Percentiles rank a stretch among this genome's conserved stretches.
These are phyloP conservation scores for Drosophila rhopaloa DNA, from an alignment of 1,140 invertebrate species.

Conservation along the genomic window DNA sequence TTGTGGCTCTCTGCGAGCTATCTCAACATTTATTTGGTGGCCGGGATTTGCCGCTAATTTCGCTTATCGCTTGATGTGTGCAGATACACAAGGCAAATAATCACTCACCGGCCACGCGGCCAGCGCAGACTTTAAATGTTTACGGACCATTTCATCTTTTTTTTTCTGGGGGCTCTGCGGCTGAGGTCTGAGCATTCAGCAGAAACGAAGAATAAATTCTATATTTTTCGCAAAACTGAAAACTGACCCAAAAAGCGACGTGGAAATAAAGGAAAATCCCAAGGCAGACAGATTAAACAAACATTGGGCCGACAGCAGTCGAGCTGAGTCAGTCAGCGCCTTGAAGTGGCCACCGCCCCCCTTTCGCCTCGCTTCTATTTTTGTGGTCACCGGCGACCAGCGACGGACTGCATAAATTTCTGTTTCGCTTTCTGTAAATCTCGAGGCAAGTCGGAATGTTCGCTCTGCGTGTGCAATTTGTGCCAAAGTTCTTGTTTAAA, in stretches of 20 bases:
- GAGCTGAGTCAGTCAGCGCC: conserved; percentile 59
- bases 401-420: conserved; percentile 58
- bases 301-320: conserved; percentile 63
- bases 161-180: not conserved
- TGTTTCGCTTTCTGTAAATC: conserved; percentile 41
- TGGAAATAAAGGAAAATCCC: conserved; percentile 53
- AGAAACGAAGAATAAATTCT: conserved; percentile 37
- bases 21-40: conserved; percentile 38
- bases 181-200: conserved; percentile 32
- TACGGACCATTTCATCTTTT: conserved; percentile 25
- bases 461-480: conserved; percentile 50
- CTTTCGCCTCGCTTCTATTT: conserved; percentile 54
- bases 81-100: conserved; percentile 37
- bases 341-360: conserved; percentile 57
- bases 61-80: conserved; percentile 36
- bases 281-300: conserved; percentile 78
- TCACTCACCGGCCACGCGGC: conserved; percentile 7
- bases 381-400: conserved; percentile 50
- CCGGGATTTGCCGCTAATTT: conserved; percentile 44
- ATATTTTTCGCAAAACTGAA: conserved; percentile 45
- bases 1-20: conserved; percentile 17
- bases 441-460: conserved; percentile 33
- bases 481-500: conserved; percentile 60
- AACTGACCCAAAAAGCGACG: conserved; percentile 60
- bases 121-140: conserved; percentile 35